Evolutionary conservation across 2,888 invertebrate species (phyloP), one percentile per base, ranked within the genome.

Genomic region (Acronicta leporina): DNA sequence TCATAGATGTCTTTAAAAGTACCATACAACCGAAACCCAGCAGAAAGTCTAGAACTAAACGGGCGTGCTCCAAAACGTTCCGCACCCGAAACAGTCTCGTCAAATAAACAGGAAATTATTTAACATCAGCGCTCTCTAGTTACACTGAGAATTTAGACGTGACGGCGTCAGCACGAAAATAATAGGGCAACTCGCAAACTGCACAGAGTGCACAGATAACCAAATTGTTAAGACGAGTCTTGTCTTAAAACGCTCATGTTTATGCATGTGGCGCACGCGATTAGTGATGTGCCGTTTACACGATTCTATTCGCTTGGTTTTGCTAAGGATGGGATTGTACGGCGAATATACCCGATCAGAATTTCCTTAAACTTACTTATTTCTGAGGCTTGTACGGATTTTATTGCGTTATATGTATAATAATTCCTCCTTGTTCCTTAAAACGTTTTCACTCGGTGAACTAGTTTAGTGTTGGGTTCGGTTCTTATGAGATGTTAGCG

Each of bases 81-180:
- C 13, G n/a, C 14, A 15, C 16, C 60, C 20, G 4, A 63, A 60
- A 53, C 56, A 68, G 47, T 38, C 45, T 38, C 60, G 38, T 48
- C 57, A 60, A 56, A 68, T 75, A 64, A 77, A 71, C 78, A 65
- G 60, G 58, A 71, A 75, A 77, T 75, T 75, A 75, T 75, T 65
- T 63, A 63, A 60, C 78, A 75, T 75, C 61, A 75, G 60, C 51
- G 61, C 55, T 67, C 54, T 63, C 62, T 56, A 73, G 60, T 73
- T 56, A 52, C 54, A 55, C 57, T 46, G 59, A 49, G 61, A 75
- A 77, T 70, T 66, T 75, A 70, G 67, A 61, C 72, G 60, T 61
- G 48, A 60, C 63, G 48, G 30, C 60, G 72, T 72, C 75, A 77
- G 78, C 75, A 43, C 35, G 63, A 65, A 72, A 75, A 75, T 75